These are phyloP conservation scores for Dicaeum eximium DNA, from an alignment of 2,113 vertebrate species.

Conservation along the genomic window DNA sequence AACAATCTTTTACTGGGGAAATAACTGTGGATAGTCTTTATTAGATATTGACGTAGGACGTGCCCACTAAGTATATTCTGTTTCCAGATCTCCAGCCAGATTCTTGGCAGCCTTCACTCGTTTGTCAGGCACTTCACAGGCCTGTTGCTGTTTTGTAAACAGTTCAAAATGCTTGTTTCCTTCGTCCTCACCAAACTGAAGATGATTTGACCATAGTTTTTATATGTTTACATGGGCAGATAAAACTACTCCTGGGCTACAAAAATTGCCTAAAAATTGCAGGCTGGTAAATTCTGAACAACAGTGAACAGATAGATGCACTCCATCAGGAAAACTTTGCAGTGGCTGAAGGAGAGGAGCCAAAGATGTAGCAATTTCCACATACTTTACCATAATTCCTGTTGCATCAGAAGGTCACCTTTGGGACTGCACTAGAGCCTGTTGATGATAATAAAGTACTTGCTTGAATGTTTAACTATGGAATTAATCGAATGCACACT, in stretches of 20 bases:
- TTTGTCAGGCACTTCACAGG: background rate
- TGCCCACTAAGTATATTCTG: background rate
- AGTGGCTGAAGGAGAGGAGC: background rate
- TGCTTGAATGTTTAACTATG: background rate
- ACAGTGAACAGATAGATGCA: background rate
- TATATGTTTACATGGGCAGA: background rate
- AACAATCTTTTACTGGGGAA: background rate
- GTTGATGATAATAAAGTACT: background rate
- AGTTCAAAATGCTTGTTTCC: background rate
- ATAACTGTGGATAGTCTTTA: background rate
- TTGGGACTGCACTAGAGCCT: background rate
- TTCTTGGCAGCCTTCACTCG: background rate
- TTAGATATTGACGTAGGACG: background rate
- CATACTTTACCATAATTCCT: background rate
- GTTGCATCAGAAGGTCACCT: background rate
- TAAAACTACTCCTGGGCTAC: background rate
- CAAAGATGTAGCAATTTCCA: background rate
- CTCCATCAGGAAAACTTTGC: background rate
- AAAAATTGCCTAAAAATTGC: background rate
- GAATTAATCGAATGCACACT: background rate
- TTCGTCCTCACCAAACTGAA: background rate
- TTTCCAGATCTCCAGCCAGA: background rate
- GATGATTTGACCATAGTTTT: background rate
- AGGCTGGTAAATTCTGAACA: background rate
- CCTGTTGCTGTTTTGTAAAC: background rate